These are phyloP conservation scores for Acipenser oxyrinchus DNA, from an alignment of 2,797 vertebrate genomes.

Conservation along the genomic window DNA sequence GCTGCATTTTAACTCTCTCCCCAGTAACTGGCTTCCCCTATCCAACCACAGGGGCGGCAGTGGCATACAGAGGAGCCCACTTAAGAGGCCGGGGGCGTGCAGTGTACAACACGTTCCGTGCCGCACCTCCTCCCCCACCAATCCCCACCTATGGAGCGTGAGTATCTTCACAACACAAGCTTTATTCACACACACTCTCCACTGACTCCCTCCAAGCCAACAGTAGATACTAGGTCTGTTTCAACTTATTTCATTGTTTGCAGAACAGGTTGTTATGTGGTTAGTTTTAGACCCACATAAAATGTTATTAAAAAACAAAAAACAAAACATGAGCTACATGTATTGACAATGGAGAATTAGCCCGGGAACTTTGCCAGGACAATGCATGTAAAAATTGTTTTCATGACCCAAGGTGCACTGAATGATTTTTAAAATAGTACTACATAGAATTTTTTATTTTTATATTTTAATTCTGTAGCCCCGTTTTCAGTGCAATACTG, in stretches of 20 bases:
- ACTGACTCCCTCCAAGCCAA: not conserved
- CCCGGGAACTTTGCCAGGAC: no score
- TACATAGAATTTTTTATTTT: no score
- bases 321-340: no score
- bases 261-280: no score
- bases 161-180: conserved; percentile 48
- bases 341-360: no score
- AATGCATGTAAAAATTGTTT: no score
- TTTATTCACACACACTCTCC: conserved; percentile 13
- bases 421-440: no score
- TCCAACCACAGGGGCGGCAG: conserved; percentile 74
- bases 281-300: no score
- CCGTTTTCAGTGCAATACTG: no score
- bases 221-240: not conserved
- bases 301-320: no score
- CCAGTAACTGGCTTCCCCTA: conserved; percentile 90
- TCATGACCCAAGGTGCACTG: no score
- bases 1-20: conserved; percentile 16
- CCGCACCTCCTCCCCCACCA: conserved; percentile 79
- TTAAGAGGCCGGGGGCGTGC: conserved; percentile 84
- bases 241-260: no score
- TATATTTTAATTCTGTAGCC: not conserved
- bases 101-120: conserved; percentile 89
- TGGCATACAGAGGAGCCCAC: conserved; percentile 85
- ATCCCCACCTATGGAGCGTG: conserved; percentile 90